Conservation (phyloP, 2,797 vertebrate species). For the Notamacropus eugenii region DNA sequence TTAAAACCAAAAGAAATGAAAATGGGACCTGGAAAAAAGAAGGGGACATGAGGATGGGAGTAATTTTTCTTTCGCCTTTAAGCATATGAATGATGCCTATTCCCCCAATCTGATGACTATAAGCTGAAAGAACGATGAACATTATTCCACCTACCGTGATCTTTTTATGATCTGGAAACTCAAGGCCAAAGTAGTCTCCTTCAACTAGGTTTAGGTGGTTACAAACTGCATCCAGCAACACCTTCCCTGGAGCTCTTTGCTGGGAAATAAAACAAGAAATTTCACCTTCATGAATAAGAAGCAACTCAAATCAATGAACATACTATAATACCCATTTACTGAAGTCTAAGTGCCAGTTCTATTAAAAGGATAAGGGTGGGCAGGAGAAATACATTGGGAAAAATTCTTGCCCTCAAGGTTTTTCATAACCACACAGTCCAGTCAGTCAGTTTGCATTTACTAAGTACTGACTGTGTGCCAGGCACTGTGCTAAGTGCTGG, state of each 20-base stretch:
- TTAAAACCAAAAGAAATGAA: not conserved
- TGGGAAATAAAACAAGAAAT: slow-evolving; percentile 83
- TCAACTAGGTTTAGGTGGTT: slow-evolving; percentile 96
- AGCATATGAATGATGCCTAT: not conserved
- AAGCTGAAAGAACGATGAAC: slow-evolving; percentile 45
- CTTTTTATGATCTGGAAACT: slow-evolving; percentile 96
- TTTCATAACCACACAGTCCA: not conserved
- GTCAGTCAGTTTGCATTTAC: not conserved
- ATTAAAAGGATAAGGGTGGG: not conserved
- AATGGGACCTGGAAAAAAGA: not conserved
- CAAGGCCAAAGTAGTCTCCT: slow-evolving; percentile 98
- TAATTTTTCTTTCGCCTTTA: not conserved
- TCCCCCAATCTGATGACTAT: not conserved
- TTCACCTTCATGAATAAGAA: slow-evolving; percentile 18
- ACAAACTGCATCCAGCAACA: slow-evolving; percentile 95
- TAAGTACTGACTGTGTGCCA: not conserved
- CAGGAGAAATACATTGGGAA: not conserved
- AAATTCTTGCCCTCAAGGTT: not conserved
- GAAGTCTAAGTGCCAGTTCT: not conserved
- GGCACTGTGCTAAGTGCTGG: not conserved
- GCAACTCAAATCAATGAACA: not conserved
- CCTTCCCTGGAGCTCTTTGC: slow-evolving; percentile 96
- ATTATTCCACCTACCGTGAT: slow-evolving; percentile 89
- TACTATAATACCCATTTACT: not conserved
- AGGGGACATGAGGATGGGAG: not conserved